These are phyloP conservation scores for Callithrix jacchus DNA, from an alignment of 2,113 vertebrate genomes.

Conservation along the genomic window DNA sequence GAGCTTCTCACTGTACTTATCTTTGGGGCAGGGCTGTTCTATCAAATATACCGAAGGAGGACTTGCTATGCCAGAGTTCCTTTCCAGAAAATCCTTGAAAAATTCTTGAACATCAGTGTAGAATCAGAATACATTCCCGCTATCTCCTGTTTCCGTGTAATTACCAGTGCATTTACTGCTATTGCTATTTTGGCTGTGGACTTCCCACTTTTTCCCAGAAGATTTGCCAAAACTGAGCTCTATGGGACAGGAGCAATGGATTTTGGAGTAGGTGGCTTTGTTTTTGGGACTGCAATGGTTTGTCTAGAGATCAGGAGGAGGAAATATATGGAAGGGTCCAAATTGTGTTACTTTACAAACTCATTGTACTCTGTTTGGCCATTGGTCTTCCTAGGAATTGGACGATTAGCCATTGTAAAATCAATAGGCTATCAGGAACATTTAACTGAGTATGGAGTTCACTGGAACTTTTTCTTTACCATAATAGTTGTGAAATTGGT, in stretches of 20 bases:
- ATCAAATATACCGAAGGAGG: constrained; percentile 79
- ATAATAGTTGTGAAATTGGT: constrained; percentile 89
- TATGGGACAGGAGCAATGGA: constrained; percentile 98
- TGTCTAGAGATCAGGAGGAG: constrained; percentile 90
- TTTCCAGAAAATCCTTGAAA: constrained; percentile 71
- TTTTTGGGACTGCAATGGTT: constrained; percentile 93
- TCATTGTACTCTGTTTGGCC: constrained; percentile 91
- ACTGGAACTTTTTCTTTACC: constrained; percentile 99
- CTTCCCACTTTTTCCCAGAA: constrained; percentile 93
- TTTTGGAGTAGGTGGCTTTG: constrained; percentile 92
- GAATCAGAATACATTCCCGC: constrained; percentile 87
- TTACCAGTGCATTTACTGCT: constrained; percentile 90
- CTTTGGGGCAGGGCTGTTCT: constrained; percentile 78
- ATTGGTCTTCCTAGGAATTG: constrained; percentile 88
- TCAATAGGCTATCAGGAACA: constrained; percentile 93
- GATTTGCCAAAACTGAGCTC: constrained; percentile 94
- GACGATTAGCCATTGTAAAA: constrained; percentile 89
- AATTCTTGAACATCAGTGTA: constrained; percentile 84
- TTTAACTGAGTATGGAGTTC: constrained; percentile 93
- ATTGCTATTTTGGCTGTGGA: constrained; percentile 96
- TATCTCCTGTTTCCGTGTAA: constrained; percentile 90
- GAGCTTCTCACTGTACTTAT: constrained; percentile 76
- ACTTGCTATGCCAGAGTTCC: constrained; percentile 48
- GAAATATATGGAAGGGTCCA: constrained; percentile 72
- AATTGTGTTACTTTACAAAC: constrained; percentile 80